Evolutionary conservation across 2,888 invertebrate species (phyloP).

Genomic region (Orchestes rusci): DNA sequence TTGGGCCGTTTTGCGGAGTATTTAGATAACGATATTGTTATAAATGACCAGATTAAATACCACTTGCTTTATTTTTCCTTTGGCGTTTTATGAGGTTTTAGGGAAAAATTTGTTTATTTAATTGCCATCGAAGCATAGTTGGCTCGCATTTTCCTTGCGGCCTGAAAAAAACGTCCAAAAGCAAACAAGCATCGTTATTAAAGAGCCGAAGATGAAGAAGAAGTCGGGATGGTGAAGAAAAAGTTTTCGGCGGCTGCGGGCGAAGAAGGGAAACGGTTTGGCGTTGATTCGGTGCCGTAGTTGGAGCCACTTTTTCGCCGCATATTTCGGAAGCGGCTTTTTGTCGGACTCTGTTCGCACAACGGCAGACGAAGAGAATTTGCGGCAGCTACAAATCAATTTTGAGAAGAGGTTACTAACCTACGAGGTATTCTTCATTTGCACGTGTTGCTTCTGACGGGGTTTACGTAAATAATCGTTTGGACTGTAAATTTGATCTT

Average conservation of each 20-base stretch:
- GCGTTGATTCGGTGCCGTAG: conserved; percentile 22
- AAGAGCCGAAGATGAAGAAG: conserved; percentile 6
- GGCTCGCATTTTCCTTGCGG: too few relatives aligned
- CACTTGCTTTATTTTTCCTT: too few relatives aligned
- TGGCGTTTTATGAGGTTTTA: too few relatives aligned
- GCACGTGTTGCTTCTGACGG: too few relatives aligned
- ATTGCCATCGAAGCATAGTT: too few relatives aligned
- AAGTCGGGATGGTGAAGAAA: conserved; percentile 11
- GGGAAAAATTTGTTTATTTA: too few relatives aligned
- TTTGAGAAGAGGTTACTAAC: conserved; percentile 18
- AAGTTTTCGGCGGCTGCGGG: too few relatives aligned
- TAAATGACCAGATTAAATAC: too few relatives aligned
- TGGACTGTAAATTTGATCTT: too few relatives aligned
- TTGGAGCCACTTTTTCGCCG: conserved; percentile 19
- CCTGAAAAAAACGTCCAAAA: too few relatives aligned
- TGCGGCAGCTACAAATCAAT: conserved; percentile 23
- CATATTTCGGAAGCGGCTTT: conserved; percentile 23
- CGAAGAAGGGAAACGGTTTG: conserved; percentile 21
- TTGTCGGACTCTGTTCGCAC: conserved; percentile 17
- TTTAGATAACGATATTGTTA: conserved; percentile 20
- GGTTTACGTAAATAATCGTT: too few relatives aligned
- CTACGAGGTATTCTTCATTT: conserved; percentile 9
- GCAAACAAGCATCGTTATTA: conserved; percentile 10
- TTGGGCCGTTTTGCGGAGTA: conserved; percentile 14
- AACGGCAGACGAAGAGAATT: conserved; percentile 16